Percentiles rank a stretch among this genome's conserved stretches.
Conservation (phyloP, 2,797 vertebrate species). For the Acropternis orthonyx region DNA sequence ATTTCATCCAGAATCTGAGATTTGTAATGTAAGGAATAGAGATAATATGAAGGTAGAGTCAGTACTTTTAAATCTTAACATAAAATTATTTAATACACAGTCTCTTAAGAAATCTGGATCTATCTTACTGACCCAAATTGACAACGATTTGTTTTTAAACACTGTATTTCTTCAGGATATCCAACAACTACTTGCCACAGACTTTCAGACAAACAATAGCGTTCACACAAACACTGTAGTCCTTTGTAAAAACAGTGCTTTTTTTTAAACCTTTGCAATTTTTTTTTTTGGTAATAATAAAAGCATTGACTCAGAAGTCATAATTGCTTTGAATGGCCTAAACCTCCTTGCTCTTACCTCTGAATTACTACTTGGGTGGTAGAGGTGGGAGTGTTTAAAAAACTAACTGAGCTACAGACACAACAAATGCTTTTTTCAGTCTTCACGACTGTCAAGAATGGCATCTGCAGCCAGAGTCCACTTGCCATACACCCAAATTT, state of each 20-base stretch:
- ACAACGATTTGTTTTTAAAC: background rate
- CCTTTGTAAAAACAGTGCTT: background rate
- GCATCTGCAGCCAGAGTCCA: background rate
- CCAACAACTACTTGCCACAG: background rate
- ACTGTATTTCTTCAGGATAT: background rate
- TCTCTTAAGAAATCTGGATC: background rate
- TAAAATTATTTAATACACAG: background rate
- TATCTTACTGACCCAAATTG: background rate
- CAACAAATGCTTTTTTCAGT: background rate
- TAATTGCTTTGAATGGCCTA: background rate
- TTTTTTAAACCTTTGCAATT: background rate
- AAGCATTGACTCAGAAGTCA: background rate
- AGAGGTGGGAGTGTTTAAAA: background rate
- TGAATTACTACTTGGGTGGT: background rate
- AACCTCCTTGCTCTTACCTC: background rate
- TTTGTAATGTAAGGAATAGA: background rate
- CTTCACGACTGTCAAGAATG: background rate
- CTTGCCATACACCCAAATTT: background rate
- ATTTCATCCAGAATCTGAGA: slow-evolving; percentile 94
- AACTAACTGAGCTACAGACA: background rate
- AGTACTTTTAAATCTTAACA: background rate
- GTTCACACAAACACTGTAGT: background rate
- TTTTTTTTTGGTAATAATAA: background rate
- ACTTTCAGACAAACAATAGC: background rate
- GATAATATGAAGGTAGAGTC: background rate